Evolutionary conservation across 2,888 invertebrate species (phyloP).

Genomic region (Mimumesa dahlbomi): DNA sequence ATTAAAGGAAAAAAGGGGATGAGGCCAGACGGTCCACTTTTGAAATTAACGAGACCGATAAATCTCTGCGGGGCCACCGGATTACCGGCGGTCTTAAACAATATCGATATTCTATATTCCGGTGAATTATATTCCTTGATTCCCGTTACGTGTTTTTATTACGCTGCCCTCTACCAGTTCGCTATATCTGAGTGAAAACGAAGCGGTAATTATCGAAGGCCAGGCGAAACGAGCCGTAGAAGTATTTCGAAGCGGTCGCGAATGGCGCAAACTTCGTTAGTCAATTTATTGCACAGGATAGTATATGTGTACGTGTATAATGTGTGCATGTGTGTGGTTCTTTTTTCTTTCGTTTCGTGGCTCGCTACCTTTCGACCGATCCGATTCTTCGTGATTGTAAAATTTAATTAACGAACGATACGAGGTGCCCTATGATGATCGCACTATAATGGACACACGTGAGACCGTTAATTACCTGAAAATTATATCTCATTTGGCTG

Average conservation of each 20-base stretch:
- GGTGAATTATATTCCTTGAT: neutral
- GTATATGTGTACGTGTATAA: no score
- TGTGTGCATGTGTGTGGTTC: neutral
- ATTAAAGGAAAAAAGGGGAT: neutral
- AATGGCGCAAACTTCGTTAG: neutral
- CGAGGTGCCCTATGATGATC: constrained; percentile 23
- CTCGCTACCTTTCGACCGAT: no score
- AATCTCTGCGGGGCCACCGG: neutral
- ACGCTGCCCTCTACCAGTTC: no score
- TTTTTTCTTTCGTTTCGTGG: no score
- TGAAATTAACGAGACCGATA: constrained; percentile 12
- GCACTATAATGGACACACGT: constrained; percentile 21
- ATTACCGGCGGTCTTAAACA: neutral
- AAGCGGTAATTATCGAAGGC: no score
- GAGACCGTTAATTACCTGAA: constrained; percentile 48
- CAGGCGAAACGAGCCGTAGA: neutral
- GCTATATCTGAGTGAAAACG: no score
- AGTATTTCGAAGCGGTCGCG: neutral
- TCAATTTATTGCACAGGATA: neutral
- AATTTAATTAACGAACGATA: constrained; percentile 44
- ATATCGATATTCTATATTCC: neutral
- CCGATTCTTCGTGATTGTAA: constrained; percentile 1
- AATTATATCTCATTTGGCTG: constrained; percentile 45
- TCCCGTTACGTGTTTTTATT: no score
- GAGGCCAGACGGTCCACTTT: neutral